Percentiles rank a stretch among this genome's conserved stretches.
Evolutionary conservation across 2,888 invertebrate genomes (phyloP).

Genomic region (Eupsilia transversa): DNA sequence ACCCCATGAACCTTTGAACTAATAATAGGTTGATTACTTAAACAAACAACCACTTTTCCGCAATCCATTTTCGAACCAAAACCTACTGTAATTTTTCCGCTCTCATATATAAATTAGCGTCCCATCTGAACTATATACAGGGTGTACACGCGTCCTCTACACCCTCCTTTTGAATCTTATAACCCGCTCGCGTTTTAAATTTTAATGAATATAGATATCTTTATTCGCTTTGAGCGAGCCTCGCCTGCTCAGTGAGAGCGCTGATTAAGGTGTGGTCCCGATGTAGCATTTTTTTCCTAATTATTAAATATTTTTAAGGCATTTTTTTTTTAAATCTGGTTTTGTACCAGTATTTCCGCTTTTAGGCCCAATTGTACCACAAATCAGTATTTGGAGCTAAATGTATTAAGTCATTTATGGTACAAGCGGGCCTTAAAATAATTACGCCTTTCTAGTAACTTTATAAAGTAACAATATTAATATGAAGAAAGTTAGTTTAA

Average conservation of each 20-base stretch:
- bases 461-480: background rate
- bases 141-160: constrained; percentile 59
- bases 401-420: background rate
- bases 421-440: background rate
- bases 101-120: constrained; percentile 62
- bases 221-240: constrained; percentile 85
- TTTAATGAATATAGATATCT: constrained; percentile 89
- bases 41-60: background rate
- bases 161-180: constrained; percentile 85
- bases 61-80: background rate
- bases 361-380: background rate
- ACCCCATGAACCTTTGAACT: background rate
- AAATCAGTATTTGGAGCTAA: background rate
- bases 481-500: background rate
- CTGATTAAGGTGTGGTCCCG: constrained; percentile 70
- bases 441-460: background rate
- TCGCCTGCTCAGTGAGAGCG: constrained; percentile 70
- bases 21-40: background rate
- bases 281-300: constrained; percentile 38
- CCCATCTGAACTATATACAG: constrained; percentile 52
- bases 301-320: background rate
- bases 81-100: constrained; percentile 32
- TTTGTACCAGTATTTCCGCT: background rate
- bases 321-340: background rate
- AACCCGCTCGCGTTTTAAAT: constrained; percentile 87